Percentiles rank a stretch among this genome's conserved stretches.
phyloP scores from a whole-genome alignment of 2,797 vertebrate species.

The Centropyge bicolor region DNA sequence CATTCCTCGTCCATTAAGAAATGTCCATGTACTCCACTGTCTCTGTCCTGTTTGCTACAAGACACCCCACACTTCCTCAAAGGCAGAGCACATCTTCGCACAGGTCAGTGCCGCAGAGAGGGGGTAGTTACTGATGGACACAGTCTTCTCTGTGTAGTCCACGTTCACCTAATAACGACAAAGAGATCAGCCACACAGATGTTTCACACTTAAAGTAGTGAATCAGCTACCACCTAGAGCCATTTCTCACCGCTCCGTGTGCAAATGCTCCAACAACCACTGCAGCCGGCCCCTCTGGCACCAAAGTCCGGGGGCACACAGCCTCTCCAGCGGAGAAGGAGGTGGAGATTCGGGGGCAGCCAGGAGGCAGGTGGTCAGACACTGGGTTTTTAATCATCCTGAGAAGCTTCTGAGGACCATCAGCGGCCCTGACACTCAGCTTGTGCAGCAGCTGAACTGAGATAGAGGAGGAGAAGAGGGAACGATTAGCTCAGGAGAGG shows the following conservation, averaged over 20 bases:
- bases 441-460: conserved; percentile 98
- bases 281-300: conserved; percentile 90
- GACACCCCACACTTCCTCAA: conserved; percentile 96
- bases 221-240: background rate
- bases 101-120: conserved; percentile 96
- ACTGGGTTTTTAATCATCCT: conserved; percentile 97
- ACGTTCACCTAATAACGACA: conserved; percentile 87
- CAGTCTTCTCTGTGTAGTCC: conserved; percentile 93
- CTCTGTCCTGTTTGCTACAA: conserved; percentile 76
- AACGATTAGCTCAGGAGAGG: background rate
- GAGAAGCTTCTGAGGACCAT: conserved; percentile 93
- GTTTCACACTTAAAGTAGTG: background rate
- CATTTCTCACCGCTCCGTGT: conserved; percentile 91
- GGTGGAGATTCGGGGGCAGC: conserved; percentile 91
- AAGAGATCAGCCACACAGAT: conserved; percentile 12
- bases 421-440: conserved; percentile 94
- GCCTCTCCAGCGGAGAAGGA: conserved; percentile 89
- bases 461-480: background rate
- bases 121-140: conserved; percentile 98
- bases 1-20: conserved; percentile 40
- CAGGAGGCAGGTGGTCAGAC: conserved; percentile 93
- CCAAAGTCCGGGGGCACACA: conserved; percentile 86
- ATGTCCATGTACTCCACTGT: conserved; percentile 33
- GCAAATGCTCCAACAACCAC: conserved; percentile 96
- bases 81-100: conserved; percentile 96